phyloP scores from a whole-genome alignment of 2,888 invertebrate genomes.

The Acrobasis repandana region DNA sequence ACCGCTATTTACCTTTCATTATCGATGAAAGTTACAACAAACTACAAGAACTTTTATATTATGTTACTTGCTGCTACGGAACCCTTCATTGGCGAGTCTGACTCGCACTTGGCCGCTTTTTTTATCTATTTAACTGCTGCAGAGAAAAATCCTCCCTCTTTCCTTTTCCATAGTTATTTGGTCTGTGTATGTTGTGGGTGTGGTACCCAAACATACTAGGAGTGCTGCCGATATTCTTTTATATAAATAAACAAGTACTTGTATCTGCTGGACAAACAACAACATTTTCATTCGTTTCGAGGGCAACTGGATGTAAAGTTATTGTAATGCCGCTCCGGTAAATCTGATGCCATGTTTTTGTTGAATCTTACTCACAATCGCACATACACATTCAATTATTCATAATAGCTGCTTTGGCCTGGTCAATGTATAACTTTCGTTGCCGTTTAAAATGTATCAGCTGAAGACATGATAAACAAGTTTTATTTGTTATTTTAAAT shows the following conservation, averaged over 20 bases:
- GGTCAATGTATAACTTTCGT: conserved; percentile 10
- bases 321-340: conserved; percentile 8
- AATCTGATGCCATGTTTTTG: background rate
- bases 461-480: background rate
- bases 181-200: too few relatives aligned
- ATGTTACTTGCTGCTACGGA: too few relatives aligned
- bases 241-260: background rate
- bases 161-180: too few relatives aligned
- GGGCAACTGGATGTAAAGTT: conserved; percentile 17
- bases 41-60: too few relatives aligned
- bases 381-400: conserved; percentile 5
- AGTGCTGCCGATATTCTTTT: background rate
- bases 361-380: conserved; percentile 7
- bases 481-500: background rate
- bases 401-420: conserved; percentile 1
- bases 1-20: too few relatives aligned
- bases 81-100: too few relatives aligned
- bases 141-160: too few relatives aligned
- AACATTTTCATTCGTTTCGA: conserved; percentile 8
- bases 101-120: too few relatives aligned
- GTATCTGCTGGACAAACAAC: conserved; percentile 3
- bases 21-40: too few relatives aligned
- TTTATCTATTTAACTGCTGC: too few relatives aligned
- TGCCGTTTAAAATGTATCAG: conserved; percentile 7
- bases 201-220: background rate